These are phyloP conservation scores for Halcyon chelicuti DNA, from an alignment of 2,797 vertebrate species.

Conservation along the genomic window DNA sequence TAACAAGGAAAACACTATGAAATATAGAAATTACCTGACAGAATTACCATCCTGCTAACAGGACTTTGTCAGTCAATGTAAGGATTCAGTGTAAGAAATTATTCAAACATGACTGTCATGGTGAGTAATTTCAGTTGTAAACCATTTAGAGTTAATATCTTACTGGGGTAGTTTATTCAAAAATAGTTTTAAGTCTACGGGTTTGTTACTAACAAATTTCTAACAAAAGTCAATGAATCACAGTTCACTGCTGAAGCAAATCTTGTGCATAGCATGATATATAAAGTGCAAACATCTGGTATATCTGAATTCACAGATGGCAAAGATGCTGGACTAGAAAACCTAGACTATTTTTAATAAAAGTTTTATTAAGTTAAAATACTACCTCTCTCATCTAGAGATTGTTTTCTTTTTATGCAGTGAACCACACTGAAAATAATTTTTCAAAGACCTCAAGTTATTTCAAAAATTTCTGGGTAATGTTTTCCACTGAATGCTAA, in stretches of 20 bases:
- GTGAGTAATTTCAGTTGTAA: slow-evolving; percentile 6
- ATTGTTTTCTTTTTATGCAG: neutral
- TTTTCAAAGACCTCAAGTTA: slow-evolving; percentile 19
- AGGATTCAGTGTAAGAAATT: neutral
- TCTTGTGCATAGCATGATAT: neutral
- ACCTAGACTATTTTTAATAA: slow-evolving; percentile 13
- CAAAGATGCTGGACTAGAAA: slow-evolving; percentile 5
- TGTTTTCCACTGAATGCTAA: neutral
- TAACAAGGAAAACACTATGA: neutral
- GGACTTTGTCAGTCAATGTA: neutral
- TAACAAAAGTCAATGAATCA: slow-evolving; percentile 43
- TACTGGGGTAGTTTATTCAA: neutral
- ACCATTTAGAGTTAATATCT: slow-evolving; percentile 14
- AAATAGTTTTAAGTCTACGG: slow-evolving; percentile 14
- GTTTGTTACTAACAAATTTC: slow-evolving; percentile 27
- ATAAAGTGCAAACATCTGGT: slow-evolving; percentile 33
- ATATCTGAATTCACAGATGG: slow-evolving; percentile 43
- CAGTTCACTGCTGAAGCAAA: slow-evolving; percentile 36
- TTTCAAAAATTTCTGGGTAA: neutral
- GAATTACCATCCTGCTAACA: neutral
- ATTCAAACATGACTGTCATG: neutral
- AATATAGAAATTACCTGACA: slow-evolving; percentile 2
- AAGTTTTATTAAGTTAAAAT: slow-evolving; percentile 42
- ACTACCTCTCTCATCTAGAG: neutral
- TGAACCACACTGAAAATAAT: slow-evolving; percentile 12